Conservation (phyloP, 2,113 vertebrate genomes). For the Halichoeres trimaculatus region DNA sequence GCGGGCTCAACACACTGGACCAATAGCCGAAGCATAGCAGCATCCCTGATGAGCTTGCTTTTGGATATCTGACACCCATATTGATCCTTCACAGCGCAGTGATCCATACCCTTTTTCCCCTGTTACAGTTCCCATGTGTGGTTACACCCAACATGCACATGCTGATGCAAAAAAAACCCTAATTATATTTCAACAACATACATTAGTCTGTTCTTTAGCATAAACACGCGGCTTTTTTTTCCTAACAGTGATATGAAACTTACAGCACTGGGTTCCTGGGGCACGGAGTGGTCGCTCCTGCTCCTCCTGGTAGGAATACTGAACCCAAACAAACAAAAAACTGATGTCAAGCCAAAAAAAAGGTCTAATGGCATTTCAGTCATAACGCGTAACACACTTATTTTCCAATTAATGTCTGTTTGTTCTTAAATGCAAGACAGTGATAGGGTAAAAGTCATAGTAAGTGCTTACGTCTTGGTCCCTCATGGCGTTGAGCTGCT, state of each 20-base stretch:
- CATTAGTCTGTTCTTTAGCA: constrained; percentile 40
- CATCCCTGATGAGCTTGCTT: constrained; percentile 43
- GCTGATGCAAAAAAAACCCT: constrained; percentile 45
- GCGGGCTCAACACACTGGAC: constrained; percentile 48
- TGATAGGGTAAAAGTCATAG: constrained; percentile 36
- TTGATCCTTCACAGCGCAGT: constrained; percentile 59
- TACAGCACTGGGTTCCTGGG: constrained; percentile 95
- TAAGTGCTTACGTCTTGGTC: constrained; percentile 93
- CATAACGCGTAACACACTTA: not conserved
- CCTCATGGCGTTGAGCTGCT: constrained; percentile 96
- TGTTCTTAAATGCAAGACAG: constrained; percentile 26
- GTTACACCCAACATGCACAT: constrained; percentile 47
- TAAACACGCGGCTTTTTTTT: constrained; percentile 14
- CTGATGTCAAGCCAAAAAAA: not conserved
- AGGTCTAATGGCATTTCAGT: constrained; percentile 8
- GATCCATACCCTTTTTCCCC: constrained; percentile 18
- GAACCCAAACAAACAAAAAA: constrained; percentile 31
- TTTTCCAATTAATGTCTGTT: constrained; percentile 23
- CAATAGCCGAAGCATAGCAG: constrained; percentile 30
- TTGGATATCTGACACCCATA: constrained; percentile 64
- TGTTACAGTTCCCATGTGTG: constrained; percentile 43
- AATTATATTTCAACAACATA: constrained; percentile 46
- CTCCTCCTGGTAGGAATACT: constrained; percentile 91
- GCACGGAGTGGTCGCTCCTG: constrained; percentile 91
- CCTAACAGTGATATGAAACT: constrained; percentile 76